Evolutionary conservation across 2,888 invertebrate genomes (phyloP).

Genomic region (Autographa pulchrina): DNA sequence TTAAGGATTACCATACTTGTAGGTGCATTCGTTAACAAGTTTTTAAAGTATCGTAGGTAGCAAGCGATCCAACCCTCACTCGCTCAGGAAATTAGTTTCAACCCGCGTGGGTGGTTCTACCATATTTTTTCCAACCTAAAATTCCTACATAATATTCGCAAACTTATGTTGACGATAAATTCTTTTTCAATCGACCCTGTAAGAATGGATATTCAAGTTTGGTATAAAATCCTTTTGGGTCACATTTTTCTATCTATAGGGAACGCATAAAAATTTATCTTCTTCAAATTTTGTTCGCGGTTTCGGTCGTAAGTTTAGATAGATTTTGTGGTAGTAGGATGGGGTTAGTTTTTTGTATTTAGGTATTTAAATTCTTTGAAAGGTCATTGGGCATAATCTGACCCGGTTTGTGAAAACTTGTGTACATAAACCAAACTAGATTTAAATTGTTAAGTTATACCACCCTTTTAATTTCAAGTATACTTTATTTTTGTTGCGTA

Average conservation of each 20-base stretch:
- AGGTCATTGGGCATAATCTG: too few relatives aligned
- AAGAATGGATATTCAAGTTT: constrained; percentile 29
- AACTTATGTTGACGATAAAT: constrained; percentile 50
- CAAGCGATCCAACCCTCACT: neutral
- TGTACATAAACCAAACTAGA: too few relatives aligned
- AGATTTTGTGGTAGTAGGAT: constrained; percentile 9
- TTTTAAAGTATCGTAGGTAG: neutral
- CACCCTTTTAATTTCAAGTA: too few relatives aligned
- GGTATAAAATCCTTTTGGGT: constrained; percentile 34
- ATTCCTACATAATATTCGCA: constrained; percentile 41
- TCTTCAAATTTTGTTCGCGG: constrained; percentile 17
- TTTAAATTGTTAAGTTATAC: too few relatives aligned
- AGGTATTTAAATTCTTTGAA: too few relatives aligned
- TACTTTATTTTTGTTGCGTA: too few relatives aligned
- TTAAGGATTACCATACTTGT: neutral
- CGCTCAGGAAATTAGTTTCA: constrained; percentile 46
- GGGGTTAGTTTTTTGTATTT: neutral
- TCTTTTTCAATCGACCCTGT: constrained; percentile 42
- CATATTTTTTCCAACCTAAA: constrained; percentile 18
- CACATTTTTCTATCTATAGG: constrained; percentile 34
- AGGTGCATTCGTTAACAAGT: neutral
- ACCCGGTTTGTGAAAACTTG: too few relatives aligned
- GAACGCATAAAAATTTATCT: constrained; percentile 46
- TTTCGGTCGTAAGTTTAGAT: constrained; percentile 12
- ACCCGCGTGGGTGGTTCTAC: constrained; percentile 30